These are phyloP conservation scores for Drosophila longiperda DNA, from an alignment of 2,888 invertebrate species.

Conservation along the genomic window DNA sequence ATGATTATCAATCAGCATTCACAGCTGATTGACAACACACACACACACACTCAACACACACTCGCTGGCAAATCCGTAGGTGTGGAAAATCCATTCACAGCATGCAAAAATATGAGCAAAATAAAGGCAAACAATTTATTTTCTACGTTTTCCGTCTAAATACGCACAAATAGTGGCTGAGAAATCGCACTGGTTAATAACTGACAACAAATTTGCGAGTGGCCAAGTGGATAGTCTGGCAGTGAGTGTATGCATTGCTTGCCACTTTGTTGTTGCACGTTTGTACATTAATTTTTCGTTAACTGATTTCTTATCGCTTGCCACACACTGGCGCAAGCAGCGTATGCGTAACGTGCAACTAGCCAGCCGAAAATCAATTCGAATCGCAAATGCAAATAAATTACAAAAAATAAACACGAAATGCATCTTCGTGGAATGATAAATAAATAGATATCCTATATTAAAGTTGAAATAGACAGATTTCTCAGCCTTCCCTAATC, in stretches of 20 bases:
- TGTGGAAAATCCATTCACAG: constrained; percentile 65
- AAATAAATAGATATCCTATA: constrained; percentile 13
- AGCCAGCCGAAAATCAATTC: constrained; percentile 59
- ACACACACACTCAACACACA: too few relatives aligned
- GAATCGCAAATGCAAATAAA: constrained; percentile 66
- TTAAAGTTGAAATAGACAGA: rapidly evolving
- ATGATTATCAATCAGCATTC: constrained; percentile 72
- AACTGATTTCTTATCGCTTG: constrained; percentile 73
- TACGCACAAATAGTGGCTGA: constrained; percentile 56
- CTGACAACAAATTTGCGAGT: constrained; percentile 71
- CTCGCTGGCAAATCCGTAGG: constrained; percentile 50
- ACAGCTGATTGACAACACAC: constrained; percentile 59
- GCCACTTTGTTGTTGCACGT: constrained; percentile 36
- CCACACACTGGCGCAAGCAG: constrained; percentile 41
- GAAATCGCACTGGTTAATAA: constrained; percentile 72
- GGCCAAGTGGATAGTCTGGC: constrained; percentile 35
- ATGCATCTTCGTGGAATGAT: neutral
- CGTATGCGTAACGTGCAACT: constrained; percentile 73
- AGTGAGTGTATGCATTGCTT: neutral
- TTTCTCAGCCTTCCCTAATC: neutral
- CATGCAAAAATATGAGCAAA: neutral
- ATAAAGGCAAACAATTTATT: constrained; percentile 32
- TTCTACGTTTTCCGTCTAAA: constrained; percentile 27
- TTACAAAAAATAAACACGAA: constrained; percentile 40
- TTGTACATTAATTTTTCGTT: constrained; percentile 66